These are phyloP conservation scores for Drosophila mayri DNA, from an alignment of 1,140 invertebrate genomes.

Conservation along the genomic window DNA sequence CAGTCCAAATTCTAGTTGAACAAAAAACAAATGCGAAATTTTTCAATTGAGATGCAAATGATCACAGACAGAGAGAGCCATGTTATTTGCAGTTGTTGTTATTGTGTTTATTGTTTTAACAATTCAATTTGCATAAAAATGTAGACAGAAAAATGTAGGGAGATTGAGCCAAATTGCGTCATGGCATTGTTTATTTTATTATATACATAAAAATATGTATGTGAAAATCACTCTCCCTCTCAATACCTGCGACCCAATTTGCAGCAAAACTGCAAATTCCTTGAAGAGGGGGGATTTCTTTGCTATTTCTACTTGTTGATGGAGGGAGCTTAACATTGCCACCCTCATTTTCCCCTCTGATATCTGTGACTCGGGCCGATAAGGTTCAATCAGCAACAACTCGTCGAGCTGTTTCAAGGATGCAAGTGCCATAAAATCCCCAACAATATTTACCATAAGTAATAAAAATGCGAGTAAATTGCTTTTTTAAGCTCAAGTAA, in stretches of 20 bases:
- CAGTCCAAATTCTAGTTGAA: constrained; percentile 23
- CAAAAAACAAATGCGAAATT: constrained; percentile 22
- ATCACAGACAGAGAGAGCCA: constrained; percentile 23
- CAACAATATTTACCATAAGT: constrained; percentile 71
- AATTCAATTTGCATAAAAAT: constrained; percentile 60
- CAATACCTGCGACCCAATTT: constrained; percentile 39
- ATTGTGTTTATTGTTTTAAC: constrained; percentile 67
- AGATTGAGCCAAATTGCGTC: constrained; percentile 56
- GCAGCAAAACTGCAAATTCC: constrained; percentile 37
- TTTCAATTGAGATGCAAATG: constrained; percentile 75
- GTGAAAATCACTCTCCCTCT: constrained; percentile 35
- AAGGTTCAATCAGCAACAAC: constrained; percentile 53
- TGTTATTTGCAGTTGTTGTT: constrained; percentile 46
- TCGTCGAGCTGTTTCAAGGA: constrained; percentile 62
- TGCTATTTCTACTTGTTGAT: constrained; percentile 45
- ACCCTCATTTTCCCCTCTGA: neutral
- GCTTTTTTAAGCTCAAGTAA: constrained; percentile 69
- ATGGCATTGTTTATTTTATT: constrained; percentile 52
- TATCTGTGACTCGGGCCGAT: constrained; percentile 35
- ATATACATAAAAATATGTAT: constrained; percentile 12
- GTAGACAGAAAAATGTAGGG: constrained; percentile 25
- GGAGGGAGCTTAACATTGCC: neutral
- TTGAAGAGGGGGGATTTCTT: constrained; percentile 23
- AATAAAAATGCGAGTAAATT: constrained; percentile 75
- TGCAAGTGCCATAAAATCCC: constrained; percentile 65